Conservation (phyloP, 1,140 invertebrate species). For the Ylistrum balloti region DNA sequence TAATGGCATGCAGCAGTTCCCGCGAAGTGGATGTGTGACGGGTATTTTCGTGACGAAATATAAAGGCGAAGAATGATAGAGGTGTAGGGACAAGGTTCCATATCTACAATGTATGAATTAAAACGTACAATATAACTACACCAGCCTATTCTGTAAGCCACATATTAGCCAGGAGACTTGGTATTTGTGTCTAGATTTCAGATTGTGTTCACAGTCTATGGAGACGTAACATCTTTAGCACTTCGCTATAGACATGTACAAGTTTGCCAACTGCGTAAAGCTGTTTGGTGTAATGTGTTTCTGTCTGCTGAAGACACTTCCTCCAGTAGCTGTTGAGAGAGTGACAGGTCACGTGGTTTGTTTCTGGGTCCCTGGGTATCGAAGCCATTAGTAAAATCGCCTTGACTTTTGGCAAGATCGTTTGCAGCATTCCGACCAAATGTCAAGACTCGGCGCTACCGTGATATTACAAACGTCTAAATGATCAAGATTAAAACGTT, state of each 20-base stretch:
- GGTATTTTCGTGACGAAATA: too few species aligned
- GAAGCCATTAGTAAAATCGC: neutral
- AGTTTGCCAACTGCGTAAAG: neutral
- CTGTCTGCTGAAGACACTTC: neutral
- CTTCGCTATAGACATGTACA: neutral
- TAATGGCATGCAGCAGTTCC: too few species aligned
- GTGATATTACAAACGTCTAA: constrained; percentile 25
- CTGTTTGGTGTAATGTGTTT: neutral
- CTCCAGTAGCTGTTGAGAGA: neutral
- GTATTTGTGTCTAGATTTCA: neutral
- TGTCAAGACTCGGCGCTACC: constrained; percentile 22
- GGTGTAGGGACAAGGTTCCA: too few species aligned
- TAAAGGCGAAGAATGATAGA: too few species aligned
- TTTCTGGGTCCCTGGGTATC: constrained; percentile 18
- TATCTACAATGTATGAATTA: too few species aligned
- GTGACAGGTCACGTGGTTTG: constrained; percentile 7
- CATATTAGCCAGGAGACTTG: neutral
- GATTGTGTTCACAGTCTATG: constrained; percentile 2
- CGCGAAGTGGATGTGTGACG: too few species aligned
- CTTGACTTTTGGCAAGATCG: neutral
- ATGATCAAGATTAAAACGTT: constrained; percentile 25
- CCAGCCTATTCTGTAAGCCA: too few species aligned
- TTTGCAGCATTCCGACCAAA: neutral
- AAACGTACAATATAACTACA: too few species aligned
- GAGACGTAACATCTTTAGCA: neutral